Evolutionary conservation across 2,888 invertebrate species (phyloP), one percentile per base, ranked within the genome.

Genomic region (Lasius platythorax): DNA sequence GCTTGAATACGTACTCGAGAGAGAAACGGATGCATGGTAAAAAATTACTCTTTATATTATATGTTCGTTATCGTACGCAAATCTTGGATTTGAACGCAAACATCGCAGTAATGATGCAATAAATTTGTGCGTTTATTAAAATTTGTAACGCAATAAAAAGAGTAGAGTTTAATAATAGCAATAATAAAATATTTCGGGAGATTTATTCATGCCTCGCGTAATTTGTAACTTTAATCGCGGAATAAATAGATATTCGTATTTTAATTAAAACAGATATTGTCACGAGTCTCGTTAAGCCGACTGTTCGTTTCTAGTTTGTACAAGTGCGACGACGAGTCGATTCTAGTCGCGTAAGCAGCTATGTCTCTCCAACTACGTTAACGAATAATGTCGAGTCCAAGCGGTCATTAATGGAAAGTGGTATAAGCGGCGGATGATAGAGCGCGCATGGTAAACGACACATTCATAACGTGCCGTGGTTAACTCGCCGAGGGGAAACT

Each of bases 391-490:
- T 78, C 64, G 79, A 50, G 74, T 68, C 89, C 79, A 86, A 87
- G 75, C 76, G 82, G 43, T 50, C 82, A 83, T 87, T 87, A 85
- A 83, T 87, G 84, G 83, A 85, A 84, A 70, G 83, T 75, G 64
- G 75, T 33, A 61, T 56, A 68, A 83, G 70, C 64, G 64, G 40
- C 43, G 56, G 76, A 70, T 83, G 66, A 83, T 76, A 72, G 81
- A 83, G 78, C 74, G 79, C 58, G 75, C 67, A 73, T 63, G 74
- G 78, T 64, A 79, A 83, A 86, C 79, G 84, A 75, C 76, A 82
- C 79, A 86, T 85, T 84, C 84, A 89, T 88, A 89, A 89, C 84
- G 81, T 33, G 53, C 58, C 72, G 67, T 33, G 37, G 63, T 63
- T 66, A 81, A n/a, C 70, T 61, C 53, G 56, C 83, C 68, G 15